These are phyloP conservation scores for Sesamia inferens DNA, from an alignment of 2,888 invertebrate species.

Conservation along the genomic window DNA sequence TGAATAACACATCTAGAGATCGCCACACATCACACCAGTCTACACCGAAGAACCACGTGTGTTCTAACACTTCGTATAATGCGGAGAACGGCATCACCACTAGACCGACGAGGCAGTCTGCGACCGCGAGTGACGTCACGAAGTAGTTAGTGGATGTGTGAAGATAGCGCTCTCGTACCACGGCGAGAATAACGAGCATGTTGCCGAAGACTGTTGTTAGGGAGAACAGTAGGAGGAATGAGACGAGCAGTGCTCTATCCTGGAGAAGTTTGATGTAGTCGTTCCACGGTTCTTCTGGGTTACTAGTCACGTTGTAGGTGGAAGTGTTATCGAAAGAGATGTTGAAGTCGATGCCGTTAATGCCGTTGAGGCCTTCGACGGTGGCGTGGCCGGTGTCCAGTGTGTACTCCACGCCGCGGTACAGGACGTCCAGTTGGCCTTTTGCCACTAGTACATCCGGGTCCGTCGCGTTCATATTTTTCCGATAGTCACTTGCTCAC, in stretches of 20 bases:
- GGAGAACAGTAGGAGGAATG: slow-evolving; percentile 96
- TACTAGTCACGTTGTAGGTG: slow-evolving; percentile 75
- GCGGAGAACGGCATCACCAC: slow-evolving; percentile 99
- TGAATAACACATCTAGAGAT: slow-evolving; percentile 98
- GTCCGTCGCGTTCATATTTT: slow-evolving; percentile 87
- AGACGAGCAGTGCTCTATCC: slow-evolving; percentile 94
- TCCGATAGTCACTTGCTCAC: slow-evolving; percentile 80
- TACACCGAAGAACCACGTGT: slow-evolving; percentile 98
- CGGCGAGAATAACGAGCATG: slow-evolving; percentile 97
- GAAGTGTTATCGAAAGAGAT: slow-evolving; percentile 78
- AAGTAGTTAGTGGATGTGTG: slow-evolving; percentile 99
- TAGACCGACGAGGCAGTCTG: slow-evolving; percentile 98
- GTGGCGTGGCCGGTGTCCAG: slow-evolving; percentile 72
- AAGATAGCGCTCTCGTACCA: slow-evolving; percentile 97
- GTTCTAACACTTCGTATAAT: slow-evolving; percentile 96
- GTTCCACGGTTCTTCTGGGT: slow-evolving; percentile 81
- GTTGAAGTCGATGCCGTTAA: slow-evolving; percentile 80
- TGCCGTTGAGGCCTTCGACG: slow-evolving; percentile 78
- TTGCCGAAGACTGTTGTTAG: slow-evolving; percentile 98
- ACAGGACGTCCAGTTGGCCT: slow-evolving; percentile 82
- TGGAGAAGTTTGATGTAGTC: slow-evolving; percentile 87
- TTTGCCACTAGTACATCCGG: slow-evolving; percentile 83
- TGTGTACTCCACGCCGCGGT: slow-evolving; percentile 80
- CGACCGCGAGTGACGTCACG: slow-evolving; percentile 98
- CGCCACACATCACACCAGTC: slow-evolving; percentile 99